These are phyloP conservation scores for Dendrolimus houi DNA, from an alignment of 2,888 invertebrate genomes.

Conservation along the genomic window DNA sequence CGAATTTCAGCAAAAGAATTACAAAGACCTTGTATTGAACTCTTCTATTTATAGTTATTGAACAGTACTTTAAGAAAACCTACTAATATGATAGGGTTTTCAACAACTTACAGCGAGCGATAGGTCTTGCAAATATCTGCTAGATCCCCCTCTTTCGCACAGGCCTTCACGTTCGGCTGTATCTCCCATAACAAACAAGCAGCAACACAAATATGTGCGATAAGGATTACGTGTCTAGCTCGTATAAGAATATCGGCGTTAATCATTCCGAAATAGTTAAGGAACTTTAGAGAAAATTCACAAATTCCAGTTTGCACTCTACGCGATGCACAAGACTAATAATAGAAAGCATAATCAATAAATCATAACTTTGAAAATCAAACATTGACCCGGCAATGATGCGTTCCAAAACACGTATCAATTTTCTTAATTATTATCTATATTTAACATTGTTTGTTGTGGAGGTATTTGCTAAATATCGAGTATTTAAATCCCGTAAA, in stretches of 20 bases:
- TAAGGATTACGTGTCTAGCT: conserved; percentile 81
- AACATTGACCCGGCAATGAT: no score
- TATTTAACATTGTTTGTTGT: neutral
- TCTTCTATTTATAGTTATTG: no score
- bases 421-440: neutral
- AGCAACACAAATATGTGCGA: conserved; percentile 82
- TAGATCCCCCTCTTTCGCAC: conserved; percentile 69
- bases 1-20: no score
- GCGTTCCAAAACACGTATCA: neutral
- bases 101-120: conserved; percentile 69
- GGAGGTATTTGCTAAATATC: no score
- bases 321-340: no score
- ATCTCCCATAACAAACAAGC: conserved; percentile 81
- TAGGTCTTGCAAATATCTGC: conserved; percentile 71
- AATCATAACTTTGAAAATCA: no score
- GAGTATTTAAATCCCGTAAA: no score
- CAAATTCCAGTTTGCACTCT: no score
- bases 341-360: no score
- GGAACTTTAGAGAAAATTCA: no score
- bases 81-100: neutral
- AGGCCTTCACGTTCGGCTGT: conserved; percentile 69
- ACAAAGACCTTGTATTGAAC: no score
- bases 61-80: no score
- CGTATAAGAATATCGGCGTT: conserved; percentile 74
- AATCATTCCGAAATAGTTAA: conserved; percentile 45